Base-by-base conservation (phyloP, 2,797 vertebrate genomes). In the Typhlichthys eigenmanni region DNA sequence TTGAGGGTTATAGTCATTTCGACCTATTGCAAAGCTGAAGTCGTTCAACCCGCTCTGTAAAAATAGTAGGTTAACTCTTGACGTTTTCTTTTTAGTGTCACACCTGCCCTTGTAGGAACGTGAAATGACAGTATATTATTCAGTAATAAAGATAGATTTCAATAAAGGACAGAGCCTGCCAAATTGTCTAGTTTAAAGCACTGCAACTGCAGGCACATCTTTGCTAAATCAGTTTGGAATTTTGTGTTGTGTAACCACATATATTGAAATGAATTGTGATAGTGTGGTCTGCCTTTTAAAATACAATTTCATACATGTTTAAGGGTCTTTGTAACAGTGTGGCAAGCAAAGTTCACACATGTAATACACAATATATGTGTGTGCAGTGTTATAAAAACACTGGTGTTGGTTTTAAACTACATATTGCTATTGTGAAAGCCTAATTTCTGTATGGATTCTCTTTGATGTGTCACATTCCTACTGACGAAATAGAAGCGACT, bases 381-480 rank as follows among this genome's bases (percentile, higher is more conserved):
- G 79, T 84, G 78, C 72, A 24, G 74, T 86, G 85, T 87, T 86
- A 86, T 86, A 79, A 85, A 90, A 86, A 87, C 83, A 85, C 60
- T 55, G 70, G 47, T 84, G 70, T 84, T 85, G 79, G 87, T 57
- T 47, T 71, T 82, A 77, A 86, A 86, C 78, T 80, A 65, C 74
- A 81, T 77, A 81, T 71, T 0, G 63, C 75, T 77, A 82, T 76
- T 81, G 71, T 72, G 64, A 68, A 43, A 69, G 76, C 79, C 81
- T 77, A 74, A 69, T 88, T 88, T 88, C 79, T 80, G 60, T 72
- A 80, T 72, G 38, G 8, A 69, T 45, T 0, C 69, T 75, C 88
- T 92, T 89, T 91, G 88, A 91, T 91, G 86, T 85, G 17, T 62
- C 85, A 91, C 88, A 91, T 92, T 69, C 88, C 91, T 92, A 91